Evolutionary conservation across 2,888 invertebrate species (phyloP).

Genomic region (Drosophila pullipes): DNA sequence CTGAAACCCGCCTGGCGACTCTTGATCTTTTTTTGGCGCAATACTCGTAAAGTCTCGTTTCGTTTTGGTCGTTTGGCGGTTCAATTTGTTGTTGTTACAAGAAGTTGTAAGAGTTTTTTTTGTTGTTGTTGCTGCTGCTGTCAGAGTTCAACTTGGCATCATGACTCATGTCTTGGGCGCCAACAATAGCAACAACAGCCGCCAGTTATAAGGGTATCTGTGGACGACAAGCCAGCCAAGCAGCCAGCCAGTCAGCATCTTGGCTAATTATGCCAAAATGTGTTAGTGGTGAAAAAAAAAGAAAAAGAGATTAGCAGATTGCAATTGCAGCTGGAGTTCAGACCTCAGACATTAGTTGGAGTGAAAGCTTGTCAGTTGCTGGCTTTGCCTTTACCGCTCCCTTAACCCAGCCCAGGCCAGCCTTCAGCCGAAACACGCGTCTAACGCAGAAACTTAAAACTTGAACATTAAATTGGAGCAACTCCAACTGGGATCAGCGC

Average conservation of each 20-base stretch:
- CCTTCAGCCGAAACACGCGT: conserved; percentile 30
- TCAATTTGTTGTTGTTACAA: conserved; percentile 14
- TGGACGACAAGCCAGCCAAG: background rate
- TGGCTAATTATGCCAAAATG: conserved; percentile 18
- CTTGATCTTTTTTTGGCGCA: conserved; percentile 47
- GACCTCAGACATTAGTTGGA: background rate
- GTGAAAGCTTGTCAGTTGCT: conserved; percentile 25
- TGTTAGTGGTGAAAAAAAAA: background rate
- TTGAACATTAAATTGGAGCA: conserved; percentile 48
- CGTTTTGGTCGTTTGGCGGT: conserved; percentile 33
- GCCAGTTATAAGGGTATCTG: conserved; percentile 14
- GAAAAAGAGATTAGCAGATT: background rate
- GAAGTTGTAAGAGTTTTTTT: conserved; percentile 8
- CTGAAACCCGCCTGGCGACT: conserved; percentile 20
- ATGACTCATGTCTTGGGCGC: conserved; percentile 36
- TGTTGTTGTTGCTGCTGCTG: conserved; percentile 20
- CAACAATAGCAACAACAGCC: background rate
- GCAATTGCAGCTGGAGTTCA: conserved; percentile 18
- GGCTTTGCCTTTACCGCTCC: conserved; percentile 1
- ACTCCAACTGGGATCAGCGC: conserved; percentile 17
- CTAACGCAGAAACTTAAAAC: conserved; percentile 25
- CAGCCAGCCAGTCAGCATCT: background rate
- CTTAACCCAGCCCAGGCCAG: conserved; percentile 7
- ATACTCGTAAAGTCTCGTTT: conserved; percentile 29
- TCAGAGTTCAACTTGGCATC: conserved; percentile 45